Conservation (phyloP, 2,888 invertebrate species). For the Antheraea assamensis region DNA sequence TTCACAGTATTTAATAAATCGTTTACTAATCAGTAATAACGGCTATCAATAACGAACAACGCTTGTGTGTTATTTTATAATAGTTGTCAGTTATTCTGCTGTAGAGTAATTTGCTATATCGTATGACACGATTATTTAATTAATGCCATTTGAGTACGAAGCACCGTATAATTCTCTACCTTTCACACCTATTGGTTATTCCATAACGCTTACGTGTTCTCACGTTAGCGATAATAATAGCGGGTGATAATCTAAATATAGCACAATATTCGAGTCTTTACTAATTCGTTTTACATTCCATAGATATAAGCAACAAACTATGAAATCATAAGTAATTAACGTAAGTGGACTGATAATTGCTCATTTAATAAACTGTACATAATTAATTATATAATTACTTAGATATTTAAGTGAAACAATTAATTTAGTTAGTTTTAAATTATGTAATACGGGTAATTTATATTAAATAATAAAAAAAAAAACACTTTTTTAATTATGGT, state of each 20-base stretch:
- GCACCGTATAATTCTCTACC: no score
- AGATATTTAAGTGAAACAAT: conserved; percentile 24
- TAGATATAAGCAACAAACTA: neutral
- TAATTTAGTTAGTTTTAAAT: neutral
- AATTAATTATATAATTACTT: neutral
- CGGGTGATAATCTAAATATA: no score
- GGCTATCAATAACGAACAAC: neutral
- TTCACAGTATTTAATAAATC: neutral
- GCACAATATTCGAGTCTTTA: no score
- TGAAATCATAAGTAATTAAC: neutral
- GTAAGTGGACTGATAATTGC: neutral
- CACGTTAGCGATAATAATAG: no score
- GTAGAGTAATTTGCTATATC: no score
- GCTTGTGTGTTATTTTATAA: no score
- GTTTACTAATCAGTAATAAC: neutral
- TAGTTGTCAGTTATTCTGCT: no score
- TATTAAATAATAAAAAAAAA: neutral
- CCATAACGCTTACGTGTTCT: no score
- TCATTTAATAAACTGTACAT: neutral
- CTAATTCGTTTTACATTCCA: no score
- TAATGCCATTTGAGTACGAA: no score
- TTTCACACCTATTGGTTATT: no score
- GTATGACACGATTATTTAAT: no score
- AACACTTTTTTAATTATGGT: neutral
- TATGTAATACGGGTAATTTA: neutral